phyloP scores from a whole-genome alignment of 2,797 vertebrate genomes.

The Glossophaga mutica region DNA sequence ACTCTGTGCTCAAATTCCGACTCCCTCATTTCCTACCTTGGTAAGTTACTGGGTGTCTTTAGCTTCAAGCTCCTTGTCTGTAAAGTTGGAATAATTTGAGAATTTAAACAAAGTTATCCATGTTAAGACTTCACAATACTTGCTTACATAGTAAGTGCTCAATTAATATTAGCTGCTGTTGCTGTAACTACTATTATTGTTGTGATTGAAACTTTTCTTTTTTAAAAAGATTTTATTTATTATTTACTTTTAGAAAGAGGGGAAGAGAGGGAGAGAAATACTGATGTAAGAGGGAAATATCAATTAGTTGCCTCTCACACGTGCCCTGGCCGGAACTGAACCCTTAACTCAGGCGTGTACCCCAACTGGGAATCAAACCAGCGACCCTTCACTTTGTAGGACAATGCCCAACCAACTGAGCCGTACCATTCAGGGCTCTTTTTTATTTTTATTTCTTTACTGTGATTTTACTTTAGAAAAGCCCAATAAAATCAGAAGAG shows the following conservation, averaged over 20 bases:
- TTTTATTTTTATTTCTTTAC: not conserved
- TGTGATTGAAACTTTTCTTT: not conserved
- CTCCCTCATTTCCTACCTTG: not conserved
- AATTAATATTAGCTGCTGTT: constrained; percentile 9
- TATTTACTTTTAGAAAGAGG: not conserved
- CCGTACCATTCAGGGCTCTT: not conserved
- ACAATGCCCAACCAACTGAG: not conserved
- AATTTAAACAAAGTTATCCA: constrained; percentile 24
- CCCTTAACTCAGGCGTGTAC: not conserved
- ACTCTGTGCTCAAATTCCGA: not conserved
- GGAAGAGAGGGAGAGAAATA: not conserved
- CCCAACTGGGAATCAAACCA: not conserved
- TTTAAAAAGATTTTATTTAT: not conserved
- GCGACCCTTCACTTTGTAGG: not conserved
- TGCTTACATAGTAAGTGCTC: not conserved
- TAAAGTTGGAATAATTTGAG: not conserved
- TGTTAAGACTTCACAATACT: not conserved
- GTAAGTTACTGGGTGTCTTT: not conserved
- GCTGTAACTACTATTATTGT: not conserved
- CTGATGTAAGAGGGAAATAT: not conserved
- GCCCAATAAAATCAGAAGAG: not conserved
- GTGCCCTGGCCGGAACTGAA: not conserved
- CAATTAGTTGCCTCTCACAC: not conserved
- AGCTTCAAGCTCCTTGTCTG: not conserved
- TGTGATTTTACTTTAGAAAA: constrained; percentile 32